phyloP scores from a whole-genome alignment of 2,113 vertebrate genomes.

The Himantopus leucocephalus region DNA sequence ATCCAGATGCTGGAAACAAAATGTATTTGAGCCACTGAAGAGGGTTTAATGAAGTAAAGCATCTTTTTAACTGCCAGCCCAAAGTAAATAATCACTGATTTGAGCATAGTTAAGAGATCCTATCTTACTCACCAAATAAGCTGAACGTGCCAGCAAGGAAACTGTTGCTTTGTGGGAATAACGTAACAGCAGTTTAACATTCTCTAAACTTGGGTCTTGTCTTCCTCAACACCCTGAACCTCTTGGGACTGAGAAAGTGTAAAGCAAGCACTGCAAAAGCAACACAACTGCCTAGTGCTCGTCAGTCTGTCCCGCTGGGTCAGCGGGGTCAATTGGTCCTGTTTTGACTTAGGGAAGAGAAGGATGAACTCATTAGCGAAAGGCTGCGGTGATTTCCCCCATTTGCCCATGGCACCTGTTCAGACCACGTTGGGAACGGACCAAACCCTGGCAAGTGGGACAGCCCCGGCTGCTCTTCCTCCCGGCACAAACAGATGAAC shows the following conservation, averaged over 20 bases:
- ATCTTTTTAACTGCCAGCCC: constrained; percentile 19
- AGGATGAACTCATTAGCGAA: background rate
- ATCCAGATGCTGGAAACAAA: constrained; percentile 49
- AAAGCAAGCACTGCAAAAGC: background rate
- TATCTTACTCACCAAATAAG: background rate
- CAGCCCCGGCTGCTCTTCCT: background rate
- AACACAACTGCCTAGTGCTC: accelerated
- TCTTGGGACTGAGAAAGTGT: background rate
- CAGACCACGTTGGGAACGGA: background rate
- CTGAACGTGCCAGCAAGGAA: background rate
- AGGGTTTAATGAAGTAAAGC: constrained; percentile 55
- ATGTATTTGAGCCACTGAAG: constrained; percentile 9
- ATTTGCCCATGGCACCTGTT: background rate
- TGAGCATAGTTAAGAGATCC: background rate
- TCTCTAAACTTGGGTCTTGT: background rate
- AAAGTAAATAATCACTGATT: constrained; percentile 56
- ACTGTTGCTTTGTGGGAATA: constrained; percentile 3
- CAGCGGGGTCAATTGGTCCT: background rate
- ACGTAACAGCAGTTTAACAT: background rate
- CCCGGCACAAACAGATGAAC: background rate
- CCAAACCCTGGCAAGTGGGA: background rate
- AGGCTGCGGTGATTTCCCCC: background rate
- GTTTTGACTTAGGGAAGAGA: too few species aligned
- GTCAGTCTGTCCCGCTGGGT: background rate
- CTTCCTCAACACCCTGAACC: background rate